Conservation (phyloP, 2,888 invertebrate genomes). For the Acrobasis suavella region DNA sequence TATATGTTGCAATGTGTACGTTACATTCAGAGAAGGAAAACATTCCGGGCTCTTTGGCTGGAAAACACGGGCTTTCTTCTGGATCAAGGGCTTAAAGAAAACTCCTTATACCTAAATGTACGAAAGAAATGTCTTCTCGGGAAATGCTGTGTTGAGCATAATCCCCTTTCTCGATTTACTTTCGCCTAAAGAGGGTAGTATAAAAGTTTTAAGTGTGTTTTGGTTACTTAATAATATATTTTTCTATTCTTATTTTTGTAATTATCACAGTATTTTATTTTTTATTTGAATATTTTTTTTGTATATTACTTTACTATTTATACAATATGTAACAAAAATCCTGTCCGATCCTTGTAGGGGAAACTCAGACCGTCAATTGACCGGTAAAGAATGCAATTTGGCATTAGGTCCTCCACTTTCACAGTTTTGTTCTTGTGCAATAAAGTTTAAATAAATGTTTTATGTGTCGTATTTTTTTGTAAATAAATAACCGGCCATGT, state of each 20-base stretch:
- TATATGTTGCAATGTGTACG: background rate
- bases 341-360: no score
- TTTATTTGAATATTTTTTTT: background rate
- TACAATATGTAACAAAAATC: no score
- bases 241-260: no score
- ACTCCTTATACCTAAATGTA: constrained; percentile 6
- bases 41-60: constrained; percentile 1
- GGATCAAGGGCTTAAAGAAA: constrained; percentile 2
- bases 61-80: constrained; percentile 2
- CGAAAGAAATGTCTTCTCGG: constrained; percentile 4
- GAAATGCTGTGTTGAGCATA: background rate
- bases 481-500: no score
- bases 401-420: background rate
- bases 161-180: background rate
- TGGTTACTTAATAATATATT: background rate
- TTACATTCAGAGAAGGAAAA: background rate
- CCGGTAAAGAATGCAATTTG: background rate
- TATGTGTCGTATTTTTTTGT: no score
- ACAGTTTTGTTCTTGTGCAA: background rate
- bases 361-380: no score
- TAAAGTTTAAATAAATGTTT: no score
- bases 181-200: background rate
- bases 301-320: no score
- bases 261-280: no score
- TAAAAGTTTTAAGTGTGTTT: background rate